A percentile compares a stretch with the other conserved stretches of the same genome.
Evolutionary conservation across 2,113 vertebrate genomes (phyloP).

Genomic region (Blennius ocellaris): DNA sequence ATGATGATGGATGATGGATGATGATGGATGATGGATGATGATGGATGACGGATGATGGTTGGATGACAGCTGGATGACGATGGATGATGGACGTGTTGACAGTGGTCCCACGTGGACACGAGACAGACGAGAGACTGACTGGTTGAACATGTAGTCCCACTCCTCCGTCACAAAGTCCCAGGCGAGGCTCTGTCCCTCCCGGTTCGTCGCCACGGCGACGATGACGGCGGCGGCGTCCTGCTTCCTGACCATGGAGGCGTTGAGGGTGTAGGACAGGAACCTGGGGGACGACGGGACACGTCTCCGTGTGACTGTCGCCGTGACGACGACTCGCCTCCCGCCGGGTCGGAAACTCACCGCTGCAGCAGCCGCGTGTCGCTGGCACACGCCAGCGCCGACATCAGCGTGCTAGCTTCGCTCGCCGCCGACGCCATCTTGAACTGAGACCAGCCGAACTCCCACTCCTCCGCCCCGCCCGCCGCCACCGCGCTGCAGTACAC

Average conservation of each 20-base stretch:
- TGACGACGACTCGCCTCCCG: too few species aligned
- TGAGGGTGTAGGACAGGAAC: constrained; percentile 85
- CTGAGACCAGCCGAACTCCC: constrained; percentile 88
- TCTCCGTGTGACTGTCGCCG: too few species aligned
- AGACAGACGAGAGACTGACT: too few species aligned
- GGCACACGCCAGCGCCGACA: constrained; percentile 87
- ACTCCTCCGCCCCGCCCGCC: constrained; percentile 77
- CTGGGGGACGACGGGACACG: constrained; percentile 62
- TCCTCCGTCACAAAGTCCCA: constrained; percentile 90
- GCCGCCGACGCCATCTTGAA: constrained; percentile 78
- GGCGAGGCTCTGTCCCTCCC: constrained; percentile 83
- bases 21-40: too few species aligned
- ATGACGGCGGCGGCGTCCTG: constrained; percentile 91
- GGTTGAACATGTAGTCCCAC: constrained; percentile 84
- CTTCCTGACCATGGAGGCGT: constrained; percentile 85
- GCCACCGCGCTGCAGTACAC: constrained; percentile 91
- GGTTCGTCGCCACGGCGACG: constrained; percentile 84
- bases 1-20: too few species aligned
- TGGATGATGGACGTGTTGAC: too few species aligned
- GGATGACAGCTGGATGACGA: too few species aligned
- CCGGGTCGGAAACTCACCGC: constrained; percentile 74
- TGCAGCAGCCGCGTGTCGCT: constrained; percentile 78
- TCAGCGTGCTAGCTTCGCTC: constrained; percentile 88
- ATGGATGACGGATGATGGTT: too few species aligned
- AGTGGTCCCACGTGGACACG: too few species aligned